Percentiles rank a stretch among this genome's conserved stretches.
Conservation (phyloP, 2,888 invertebrate species). For the Rutpela maculata region DNA sequence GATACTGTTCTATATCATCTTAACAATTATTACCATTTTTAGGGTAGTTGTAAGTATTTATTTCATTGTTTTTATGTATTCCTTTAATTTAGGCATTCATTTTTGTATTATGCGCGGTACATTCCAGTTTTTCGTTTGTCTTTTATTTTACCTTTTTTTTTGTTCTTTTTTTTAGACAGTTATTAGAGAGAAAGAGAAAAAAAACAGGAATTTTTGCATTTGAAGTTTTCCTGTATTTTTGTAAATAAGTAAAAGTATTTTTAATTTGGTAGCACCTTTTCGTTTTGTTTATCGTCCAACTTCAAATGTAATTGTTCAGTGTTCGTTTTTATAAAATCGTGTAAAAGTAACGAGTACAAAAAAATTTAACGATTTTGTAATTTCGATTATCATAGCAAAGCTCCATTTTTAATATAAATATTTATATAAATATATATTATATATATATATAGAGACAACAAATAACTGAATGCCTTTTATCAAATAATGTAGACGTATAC, state of each 20-base stretch:
- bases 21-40: constrained; percentile 58
- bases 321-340: constrained; percentile 68
- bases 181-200: neutral
- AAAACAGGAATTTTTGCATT: constrained; percentile 61
- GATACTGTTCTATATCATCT: constrained; percentile 63
- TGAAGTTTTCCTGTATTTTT: constrained; percentile 58
- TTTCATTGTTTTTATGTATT: constrained; percentile 62
- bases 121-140: constrained; percentile 66
- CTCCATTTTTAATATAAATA: constrained; percentile 71
- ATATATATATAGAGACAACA: constrained; percentile 70
- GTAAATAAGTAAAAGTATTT: constrained; percentile 57
- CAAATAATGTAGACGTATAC: constrained; percentile 74
- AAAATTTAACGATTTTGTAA: constrained; percentile 68
- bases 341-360: constrained; percentile 64
- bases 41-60: constrained; percentile 65
- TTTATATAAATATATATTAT: constrained; percentile 68
- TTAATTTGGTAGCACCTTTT: constrained; percentile 55
- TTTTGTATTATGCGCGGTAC: constrained; percentile 65
- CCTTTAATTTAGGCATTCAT: constrained; percentile 63
- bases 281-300: constrained; percentile 50
- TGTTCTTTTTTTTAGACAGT: constrained; percentile 39
- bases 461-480: constrained; percentile 75
- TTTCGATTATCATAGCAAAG: constrained; percentile 64
- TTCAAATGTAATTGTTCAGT: constrained; percentile 64
- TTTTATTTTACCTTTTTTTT: constrained; percentile 49